A percentile compares a stretch with the other conserved stretches of the same genome.
Evolutionary conservation across 1,140 invertebrate species (phyloP).

Genomic region (Panulirus ornatus): DNA sequence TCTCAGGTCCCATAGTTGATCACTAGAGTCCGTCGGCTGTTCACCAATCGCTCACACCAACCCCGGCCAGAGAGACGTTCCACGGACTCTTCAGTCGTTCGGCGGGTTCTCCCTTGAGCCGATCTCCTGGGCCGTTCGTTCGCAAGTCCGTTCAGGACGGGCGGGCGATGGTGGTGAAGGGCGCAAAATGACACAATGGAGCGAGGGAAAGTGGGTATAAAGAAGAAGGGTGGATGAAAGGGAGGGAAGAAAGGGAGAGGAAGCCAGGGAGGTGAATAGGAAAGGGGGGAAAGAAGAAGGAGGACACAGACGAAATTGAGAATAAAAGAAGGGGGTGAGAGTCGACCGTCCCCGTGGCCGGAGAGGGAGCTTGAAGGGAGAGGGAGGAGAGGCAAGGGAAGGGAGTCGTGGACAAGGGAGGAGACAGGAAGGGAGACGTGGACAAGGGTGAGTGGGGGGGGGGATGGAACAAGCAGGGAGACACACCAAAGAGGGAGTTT

Average conservation of each 20-base stretch:
- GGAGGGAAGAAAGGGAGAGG: constrained; percentile 19
- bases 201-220: not conserved
- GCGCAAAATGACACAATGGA: not conserved
- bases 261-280: not conserved
- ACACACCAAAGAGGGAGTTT: not conserved
- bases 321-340: not conserved
- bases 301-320: not conserved
- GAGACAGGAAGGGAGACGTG: not conserved
- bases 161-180: not conserved
- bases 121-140: too few relatives aligned
- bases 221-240: constrained; percentile 10
- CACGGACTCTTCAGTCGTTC: too few relatives aligned
- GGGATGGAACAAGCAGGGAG: too few relatives aligned
- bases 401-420: not conserved
- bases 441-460: not conserved
- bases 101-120: too few relatives aligned
- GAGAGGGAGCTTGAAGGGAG: not conserved
- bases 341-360: too few relatives aligned
- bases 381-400: not conserved
- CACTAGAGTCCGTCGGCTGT: not conserved
- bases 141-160: too few relatives aligned
- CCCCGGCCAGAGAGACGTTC: too few relatives aligned
- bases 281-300: not conserved
- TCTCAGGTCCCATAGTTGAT: not conserved
- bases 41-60: not conserved